Percentiles rank a stretch among this genome's conserved stretches.
Evolutionary conservation across 2,797 vertebrate genomes (phyloP).

Genomic region (Peromyscus nudipes): DNA sequence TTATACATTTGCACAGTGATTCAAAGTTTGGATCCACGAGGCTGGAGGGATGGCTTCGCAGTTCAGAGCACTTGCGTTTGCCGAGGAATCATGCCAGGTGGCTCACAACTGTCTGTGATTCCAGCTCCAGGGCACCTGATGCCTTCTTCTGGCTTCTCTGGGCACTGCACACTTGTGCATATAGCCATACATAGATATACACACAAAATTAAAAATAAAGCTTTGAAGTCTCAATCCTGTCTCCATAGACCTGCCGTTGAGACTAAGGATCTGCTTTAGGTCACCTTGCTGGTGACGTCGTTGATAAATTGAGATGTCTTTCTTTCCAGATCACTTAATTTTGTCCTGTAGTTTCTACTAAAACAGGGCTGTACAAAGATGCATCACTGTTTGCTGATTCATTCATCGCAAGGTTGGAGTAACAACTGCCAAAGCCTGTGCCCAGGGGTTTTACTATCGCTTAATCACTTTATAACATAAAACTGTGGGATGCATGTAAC

Average conservation of each 20-base stretch:
- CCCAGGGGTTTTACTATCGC: background rate
- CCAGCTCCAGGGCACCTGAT: too few relatives aligned
- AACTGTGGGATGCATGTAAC: background rate
- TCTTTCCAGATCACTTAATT: background rate
- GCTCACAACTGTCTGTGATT: background rate
- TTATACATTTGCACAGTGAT: slow-evolving; percentile 34
- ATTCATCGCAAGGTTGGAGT: background rate
- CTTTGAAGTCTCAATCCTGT: background rate
- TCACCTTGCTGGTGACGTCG: slow-evolving; percentile 11
- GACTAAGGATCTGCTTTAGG: background rate
- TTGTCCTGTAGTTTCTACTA: background rate
- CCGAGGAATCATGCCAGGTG: too few relatives aligned
- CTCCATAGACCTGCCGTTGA: background rate
- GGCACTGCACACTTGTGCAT: background rate
- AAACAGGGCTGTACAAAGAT: background rate
- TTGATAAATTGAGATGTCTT: background rate
- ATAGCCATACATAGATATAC: background rate
- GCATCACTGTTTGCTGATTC: background rate
- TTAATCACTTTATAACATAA: background rate
- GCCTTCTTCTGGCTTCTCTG: background rate
- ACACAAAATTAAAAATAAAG: background rate
- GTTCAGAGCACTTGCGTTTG: background rate
- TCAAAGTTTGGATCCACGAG: background rate
- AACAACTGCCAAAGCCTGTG: background rate
- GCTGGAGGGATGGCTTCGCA: too few relatives aligned